Conservation (phyloP, 1,140 invertebrate genomes). For the Leptonema lineaticorne region DNA sequence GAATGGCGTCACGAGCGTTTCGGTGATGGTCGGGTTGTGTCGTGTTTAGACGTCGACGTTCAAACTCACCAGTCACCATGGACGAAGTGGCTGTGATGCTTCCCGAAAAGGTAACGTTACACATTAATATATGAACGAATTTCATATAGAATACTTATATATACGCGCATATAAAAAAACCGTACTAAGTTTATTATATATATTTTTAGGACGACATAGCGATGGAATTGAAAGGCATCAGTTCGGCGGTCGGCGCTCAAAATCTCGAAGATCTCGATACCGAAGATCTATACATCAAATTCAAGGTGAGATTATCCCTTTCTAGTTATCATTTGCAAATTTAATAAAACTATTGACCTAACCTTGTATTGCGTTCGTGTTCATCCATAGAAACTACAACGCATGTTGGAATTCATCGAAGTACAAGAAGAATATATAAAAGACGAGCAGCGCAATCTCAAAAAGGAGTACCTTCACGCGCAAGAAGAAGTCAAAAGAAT, state of each 20-base stretch:
- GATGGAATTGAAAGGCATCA: constrained; percentile 48
- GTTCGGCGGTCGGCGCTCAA: constrained; percentile 48
- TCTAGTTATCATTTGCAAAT: not conserved
- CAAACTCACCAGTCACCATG: constrained; percentile 19
- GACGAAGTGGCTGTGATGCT: constrained; percentile 20
- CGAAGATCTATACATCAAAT: constrained; percentile 92
- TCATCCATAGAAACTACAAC: constrained; percentile 80
- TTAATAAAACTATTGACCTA: not conserved
- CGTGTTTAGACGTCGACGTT: not conserved
- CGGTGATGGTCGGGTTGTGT: not conserved
- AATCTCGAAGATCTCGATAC: constrained; percentile 45
- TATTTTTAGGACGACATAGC: constrained; percentile 52
- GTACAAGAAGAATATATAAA: constrained; percentile 99
- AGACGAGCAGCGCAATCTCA: constrained; percentile 96
- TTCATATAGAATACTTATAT: not conserved
- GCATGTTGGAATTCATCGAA: constrained; percentile 93
- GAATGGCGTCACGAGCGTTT: not conserved
- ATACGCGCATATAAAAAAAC: not conserved
- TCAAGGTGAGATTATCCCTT: constrained; percentile 66
- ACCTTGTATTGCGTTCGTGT: constrained; percentile 24
- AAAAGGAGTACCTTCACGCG: constrained; percentile 96
- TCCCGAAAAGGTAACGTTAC: constrained; percentile 3
- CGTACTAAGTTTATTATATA: not conserved
- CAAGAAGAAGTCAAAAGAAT: constrained; percentile 98
- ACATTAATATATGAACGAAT: not conserved